Evolutionary conservation across 2,797 vertebrate genomes (phyloP).

Genomic region (Rousettus madagascariensis): DNA sequence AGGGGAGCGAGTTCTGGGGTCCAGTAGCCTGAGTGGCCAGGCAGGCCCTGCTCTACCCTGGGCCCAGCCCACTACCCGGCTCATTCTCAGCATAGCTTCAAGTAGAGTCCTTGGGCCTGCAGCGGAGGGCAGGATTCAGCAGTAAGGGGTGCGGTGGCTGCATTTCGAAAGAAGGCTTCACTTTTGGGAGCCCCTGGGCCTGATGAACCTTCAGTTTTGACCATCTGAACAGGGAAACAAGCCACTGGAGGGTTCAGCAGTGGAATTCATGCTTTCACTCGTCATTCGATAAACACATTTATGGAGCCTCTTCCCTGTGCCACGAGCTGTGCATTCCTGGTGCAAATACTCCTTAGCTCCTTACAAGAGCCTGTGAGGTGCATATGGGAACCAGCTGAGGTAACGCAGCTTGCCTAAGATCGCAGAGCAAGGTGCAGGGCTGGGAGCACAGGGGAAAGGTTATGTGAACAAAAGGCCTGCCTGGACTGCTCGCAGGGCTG

Average conservation of each 20-base stretch:
- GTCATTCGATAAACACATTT: background rate
- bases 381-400: background rate
- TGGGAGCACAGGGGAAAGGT: background rate
- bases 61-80: background rate
- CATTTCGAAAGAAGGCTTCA: background rate
- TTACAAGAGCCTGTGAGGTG: background rate
- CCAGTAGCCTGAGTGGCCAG: background rate
- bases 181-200: background rate
- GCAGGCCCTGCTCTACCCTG: background rate
- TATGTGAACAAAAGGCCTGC: background rate
- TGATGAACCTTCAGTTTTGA: background rate
- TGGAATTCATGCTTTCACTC: background rate
- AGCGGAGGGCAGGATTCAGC: background rate
- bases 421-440: background rate
- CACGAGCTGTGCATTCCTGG: accelerated
- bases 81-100: too few relatives aligned
- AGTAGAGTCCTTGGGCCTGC: background rate
- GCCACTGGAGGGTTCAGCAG: too few relatives aligned
- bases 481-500: background rate
- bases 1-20: background rate
- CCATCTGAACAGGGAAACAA: background rate
- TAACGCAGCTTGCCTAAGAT: background rate
- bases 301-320: too few relatives aligned
- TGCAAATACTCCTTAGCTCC: background rate
- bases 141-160: accelerated